Evolutionary conservation across 2,113 vertebrate species (phyloP), one percentile per base, ranked within the genome.

Genomic region (Paedocypris sp.): DNA sequence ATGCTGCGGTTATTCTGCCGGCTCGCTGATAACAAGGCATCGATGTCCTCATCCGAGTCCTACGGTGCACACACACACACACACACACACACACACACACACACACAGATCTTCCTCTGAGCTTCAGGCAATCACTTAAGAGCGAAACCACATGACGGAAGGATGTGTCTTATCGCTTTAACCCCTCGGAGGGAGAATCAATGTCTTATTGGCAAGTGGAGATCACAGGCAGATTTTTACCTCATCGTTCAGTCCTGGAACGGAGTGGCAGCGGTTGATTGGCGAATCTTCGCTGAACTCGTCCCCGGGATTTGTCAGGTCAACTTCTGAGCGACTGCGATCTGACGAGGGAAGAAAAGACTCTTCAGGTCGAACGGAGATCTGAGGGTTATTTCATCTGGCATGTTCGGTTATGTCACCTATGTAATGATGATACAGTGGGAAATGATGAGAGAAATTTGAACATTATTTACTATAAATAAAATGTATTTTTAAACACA

Each of bases 261-360:
- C 89, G 15, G 91, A 97, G 46, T 68, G 91, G 78, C 90, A 92
- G 64, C 88, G 86, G 60, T 83, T 41, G 31, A 85, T 89, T 72
- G 85, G 33, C 41, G 77, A 67, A 6, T 92, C 89, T 1, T 89
- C 89, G 46, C 84, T 87, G 63, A 65, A 83, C 62, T 89, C 91
- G 32, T 81, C 81, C 52, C 77, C 83, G 1, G 87, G 83, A 64
- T 77, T 86, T 22, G 83, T 90, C 71, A 98, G 77, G 79, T 97
- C 92, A 79, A 90, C 72, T 67, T 96, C 91, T 29, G 93, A 98
- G 64, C 70, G 85, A 71, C 92, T 97, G 38, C 66, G 85, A 70
- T 94, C 94, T 97, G 75, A 38, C 5, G 16, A 48, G 3, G 15
- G 7, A 71, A 4, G 15, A 11, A 58, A 7, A 22, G 20, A 11